A percentile compares a stretch with the other conserved stretches of the same genome.
Conservation (phyloP, 2,797 vertebrate genomes). For the Tangara arthus region DNA sequence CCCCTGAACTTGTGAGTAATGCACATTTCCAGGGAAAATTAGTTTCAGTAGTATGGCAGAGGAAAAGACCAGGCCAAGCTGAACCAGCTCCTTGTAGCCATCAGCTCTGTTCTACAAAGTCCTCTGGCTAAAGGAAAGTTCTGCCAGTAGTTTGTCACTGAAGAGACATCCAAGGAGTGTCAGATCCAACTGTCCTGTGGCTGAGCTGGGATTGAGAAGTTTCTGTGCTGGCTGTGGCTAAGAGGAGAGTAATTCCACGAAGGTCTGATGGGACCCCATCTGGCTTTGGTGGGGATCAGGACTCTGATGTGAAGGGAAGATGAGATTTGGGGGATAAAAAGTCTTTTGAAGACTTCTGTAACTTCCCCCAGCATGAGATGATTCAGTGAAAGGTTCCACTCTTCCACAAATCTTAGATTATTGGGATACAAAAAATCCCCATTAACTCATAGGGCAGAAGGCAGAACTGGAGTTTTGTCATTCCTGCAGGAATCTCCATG, state of each 20-base stretch:
- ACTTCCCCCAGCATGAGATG: not conserved
- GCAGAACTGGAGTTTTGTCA: not conserved
- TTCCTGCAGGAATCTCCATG: not conserved
- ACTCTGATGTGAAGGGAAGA: not conserved
- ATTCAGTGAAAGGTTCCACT: not conserved
- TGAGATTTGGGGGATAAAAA: not conserved
- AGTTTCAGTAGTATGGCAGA: not conserved
- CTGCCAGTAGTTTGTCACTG: not conserved
- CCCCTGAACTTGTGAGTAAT: not conserved
- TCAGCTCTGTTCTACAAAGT: not conserved
- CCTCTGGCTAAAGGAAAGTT: not conserved
- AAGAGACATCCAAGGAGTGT: not conserved
- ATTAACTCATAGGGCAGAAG: not conserved
- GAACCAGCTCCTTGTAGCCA: not conserved
- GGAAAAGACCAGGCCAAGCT: not conserved
- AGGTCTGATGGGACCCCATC: not conserved
- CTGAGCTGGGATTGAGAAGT: not conserved
- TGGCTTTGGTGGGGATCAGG: not conserved
- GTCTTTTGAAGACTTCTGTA: not conserved
- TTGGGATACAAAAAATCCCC: not conserved
- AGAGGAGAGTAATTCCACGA: not conserved
- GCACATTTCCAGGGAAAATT: not conserved
- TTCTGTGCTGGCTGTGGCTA: not conserved
- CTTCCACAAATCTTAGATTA: not conserved
- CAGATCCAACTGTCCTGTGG: accelerated